Conservation (phyloP, 2,113 vertebrate genomes). For the Setophaga petechia region DNA sequence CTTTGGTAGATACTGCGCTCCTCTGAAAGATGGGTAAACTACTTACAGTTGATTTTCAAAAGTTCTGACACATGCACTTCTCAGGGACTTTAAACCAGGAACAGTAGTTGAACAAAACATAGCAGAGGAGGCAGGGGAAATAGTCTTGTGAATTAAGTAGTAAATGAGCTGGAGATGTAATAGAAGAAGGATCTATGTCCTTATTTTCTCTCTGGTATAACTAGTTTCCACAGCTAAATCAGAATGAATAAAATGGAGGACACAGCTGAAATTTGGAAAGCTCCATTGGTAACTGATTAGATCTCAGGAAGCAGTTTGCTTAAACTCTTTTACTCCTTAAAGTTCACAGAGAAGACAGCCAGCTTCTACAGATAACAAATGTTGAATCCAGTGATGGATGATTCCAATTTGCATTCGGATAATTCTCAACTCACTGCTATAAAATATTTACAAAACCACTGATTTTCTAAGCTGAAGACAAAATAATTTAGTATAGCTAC, state of each 20-base stretch:
- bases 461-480: not conserved
- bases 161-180: not conserved
- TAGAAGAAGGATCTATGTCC: not conserved
- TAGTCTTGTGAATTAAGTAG: not conserved
- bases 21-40: not conserved
- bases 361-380: not conserved
- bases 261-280: not conserved
- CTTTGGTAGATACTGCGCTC: not conserved
- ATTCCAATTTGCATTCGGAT: not conserved
- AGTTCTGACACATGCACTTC: not conserved
- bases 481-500: not conserved
- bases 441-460: not conserved
- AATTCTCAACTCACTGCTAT: not conserved
- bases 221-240: not conserved
- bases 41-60: not conserved
- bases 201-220: not conserved
- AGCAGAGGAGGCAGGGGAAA: not conserved
- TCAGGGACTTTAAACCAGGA: not conserved
- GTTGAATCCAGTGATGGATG: not conserved
- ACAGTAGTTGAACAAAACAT: not conserved
- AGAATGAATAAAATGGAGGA: not conserved
- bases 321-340: not conserved
- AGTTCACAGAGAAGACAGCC: not conserved
- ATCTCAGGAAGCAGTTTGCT: not conserved
- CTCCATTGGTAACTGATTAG: not conserved